Base-by-base conservation (phyloP, 2,113 vertebrate genomes). In the Formicarius rufipectus region DNA sequence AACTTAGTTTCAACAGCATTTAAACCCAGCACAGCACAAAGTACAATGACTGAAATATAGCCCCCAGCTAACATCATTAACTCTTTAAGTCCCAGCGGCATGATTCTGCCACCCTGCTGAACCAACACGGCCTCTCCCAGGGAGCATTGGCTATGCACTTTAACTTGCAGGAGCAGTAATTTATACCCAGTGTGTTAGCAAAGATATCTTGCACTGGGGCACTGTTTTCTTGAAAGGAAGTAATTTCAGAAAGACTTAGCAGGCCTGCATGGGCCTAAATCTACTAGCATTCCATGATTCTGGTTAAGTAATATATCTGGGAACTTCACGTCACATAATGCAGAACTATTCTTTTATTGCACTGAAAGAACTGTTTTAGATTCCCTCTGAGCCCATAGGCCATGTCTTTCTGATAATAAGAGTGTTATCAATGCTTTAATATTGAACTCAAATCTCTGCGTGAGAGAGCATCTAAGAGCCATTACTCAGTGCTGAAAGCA, bases 331-430 rank as follows among this genome's bases (percentile, higher is more conserved):
- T 27, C 81, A 62, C 93, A 95, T 96, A 94, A 94, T 75, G 90
- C 31, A 77, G 88, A 85, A 75, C 94, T 88, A 88, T 83, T 89
- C 93, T 95, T 95, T 95, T 95, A 93, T 89, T 91, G 78, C 94
- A 0, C 91, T 90, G 90, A 96, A 95, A 97, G 94, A 95, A 92
- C 95, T 88, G 90, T 96, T 97, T 96, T 96, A 96, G 97, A 97
- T 92, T 93, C 94, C 93, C 96, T 52, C 71, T 80, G 97, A 97
- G 97, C 95, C 97, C 97, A 97, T 97, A 97, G 95, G 97, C 96
- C 95, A 77, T 21, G 89, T 96, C 97, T 96, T 97, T 93, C 94
- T 98, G 97, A 98, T 96, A 98, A 97, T 98, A 97, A 97, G 97
- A 96, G 49, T 89, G 96, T 98, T 97, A 97, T 98, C 98, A 97